Percentiles rank a stretch among this genome's conserved stretches.
phyloP scores from a whole-genome alignment of 2,888 invertebrate species.

The Ametastegia equiseti region DNA sequence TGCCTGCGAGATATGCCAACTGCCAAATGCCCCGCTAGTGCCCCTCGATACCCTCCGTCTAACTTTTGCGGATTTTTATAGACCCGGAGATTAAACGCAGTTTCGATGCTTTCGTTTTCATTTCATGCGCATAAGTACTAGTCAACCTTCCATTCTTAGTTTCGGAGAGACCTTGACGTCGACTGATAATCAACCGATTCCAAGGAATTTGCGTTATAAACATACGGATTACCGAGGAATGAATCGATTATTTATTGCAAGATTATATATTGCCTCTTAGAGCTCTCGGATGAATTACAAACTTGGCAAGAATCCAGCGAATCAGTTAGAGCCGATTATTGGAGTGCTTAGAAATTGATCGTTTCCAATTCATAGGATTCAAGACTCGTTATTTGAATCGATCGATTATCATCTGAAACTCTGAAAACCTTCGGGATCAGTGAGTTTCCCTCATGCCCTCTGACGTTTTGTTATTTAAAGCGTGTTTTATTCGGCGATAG shows the following conservation, averaged over 20 bases:
- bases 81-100: slow-evolving; percentile 72
- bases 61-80: slow-evolving; percentile 64
- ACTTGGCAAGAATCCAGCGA: slow-evolving; percentile 14
- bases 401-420: background rate
- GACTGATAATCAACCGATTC: slow-evolving; percentile 12
- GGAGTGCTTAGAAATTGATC: background rate
- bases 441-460: background rate
- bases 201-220: background rate
- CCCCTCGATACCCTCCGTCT: slow-evolving; percentile 39
- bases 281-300: background rate
- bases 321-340: background rate
- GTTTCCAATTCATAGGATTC: background rate
- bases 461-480: slow-evolving; percentile 63
- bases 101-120: slow-evolving; percentile 33
- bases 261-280: background rate
- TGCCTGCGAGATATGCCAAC: slow-evolving; percentile 70
- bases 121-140: slow-evolving; percentile 2
- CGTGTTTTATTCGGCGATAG: slow-evolving; percentile 66
- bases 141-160: slow-evolving; percentile 45
- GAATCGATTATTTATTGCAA: slow-evolving; percentile 36
- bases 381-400: background rate
- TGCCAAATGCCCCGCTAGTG: slow-evolving; percentile 66
- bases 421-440: background rate
- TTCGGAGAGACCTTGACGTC: slow-evolving; percentile 19
- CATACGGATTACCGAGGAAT: background rate